A percentile compares a stretch with the other conserved stretches of the same genome.
phyloP scores from a whole-genome alignment of 2,888 invertebrate genomes.

The Poecilobothrus nobilitatus region DNA sequence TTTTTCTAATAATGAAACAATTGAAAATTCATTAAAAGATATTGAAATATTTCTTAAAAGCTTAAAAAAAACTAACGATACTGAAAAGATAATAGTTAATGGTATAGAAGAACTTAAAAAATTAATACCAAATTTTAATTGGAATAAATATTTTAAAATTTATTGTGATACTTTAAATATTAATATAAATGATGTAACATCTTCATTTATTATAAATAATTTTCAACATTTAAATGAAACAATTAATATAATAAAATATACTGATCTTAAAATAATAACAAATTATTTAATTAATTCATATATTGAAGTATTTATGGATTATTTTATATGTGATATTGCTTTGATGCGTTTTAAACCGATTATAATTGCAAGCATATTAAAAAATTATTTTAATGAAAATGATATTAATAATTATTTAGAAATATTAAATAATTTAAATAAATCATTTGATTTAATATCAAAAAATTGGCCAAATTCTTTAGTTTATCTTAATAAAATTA shows the following conservation, averaged over 20 bases:
- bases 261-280: background rate
- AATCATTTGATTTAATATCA: background rate
- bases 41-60: background rate
- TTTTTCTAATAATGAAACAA: background rate
- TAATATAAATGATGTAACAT: background rate
- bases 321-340: background rate
- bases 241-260: background rate
- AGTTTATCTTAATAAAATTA: background rate
- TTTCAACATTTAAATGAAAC: background rate
- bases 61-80: background rate
- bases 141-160: background rate
- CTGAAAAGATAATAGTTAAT: background rate
- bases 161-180: background rate
- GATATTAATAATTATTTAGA: background rate
- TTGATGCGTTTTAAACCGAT: background rate
- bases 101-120: background rate
- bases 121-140: background rate
- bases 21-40: background rate
- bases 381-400: background rate
- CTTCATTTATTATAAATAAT: background rate
- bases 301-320: background rate
- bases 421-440: background rate
- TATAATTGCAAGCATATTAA: background rate
- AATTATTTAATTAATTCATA: background rate
- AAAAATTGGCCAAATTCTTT: background rate